Evolutionary conservation across 2,888 invertebrate species (phyloP), one percentile per base, ranked within the genome.

Genomic region (Chromoteleia sp.): DNA sequence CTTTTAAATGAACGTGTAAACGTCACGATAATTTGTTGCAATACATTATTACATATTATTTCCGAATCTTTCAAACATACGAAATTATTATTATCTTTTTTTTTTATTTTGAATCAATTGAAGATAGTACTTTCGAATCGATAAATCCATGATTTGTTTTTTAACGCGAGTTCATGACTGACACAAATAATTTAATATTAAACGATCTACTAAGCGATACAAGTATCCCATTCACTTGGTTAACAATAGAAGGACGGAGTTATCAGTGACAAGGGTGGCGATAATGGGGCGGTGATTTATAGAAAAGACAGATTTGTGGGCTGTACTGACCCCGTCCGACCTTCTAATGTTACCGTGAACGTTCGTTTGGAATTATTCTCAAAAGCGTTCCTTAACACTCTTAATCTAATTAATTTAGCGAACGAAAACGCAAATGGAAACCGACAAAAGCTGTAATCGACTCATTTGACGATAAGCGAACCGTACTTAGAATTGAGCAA

Each of bases 311-410:
- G 36, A 68, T 68, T 43, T 50, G 48, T 39, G 36, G 19, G 63
- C 39, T 8, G 19, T 21, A 21, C 10, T 39, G 39, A 12, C 17
- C n/a, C 48, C 17, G 21, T 3, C 30, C 21, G 68, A 33, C 56
- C 68, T 58, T 70, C 58, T 58, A 70, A 21, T 25, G 70, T 48
- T 48, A 30, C 33, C 33, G 45, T 25, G 48, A 70, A 70, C 36
- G 70, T 58, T 70, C 70, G 68, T 56, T 56, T 43, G 30, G 43
- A 41, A 43, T 58, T 30, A 30, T 41, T 52, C 39, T 43, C 29
- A 30, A 54, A 43, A 54, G 14, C 36, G 4, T 6, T 21, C 8
- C 30, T 25, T 6, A 25, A 25, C 12, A 4, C 7, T 8, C 59
- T 48, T 63, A 33, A 29, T 63, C 50, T 21, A 50, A 36, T 50